Base-by-base conservation (phyloP, 2,888 invertebrate genomes). In the Conus canariensis region DNA sequence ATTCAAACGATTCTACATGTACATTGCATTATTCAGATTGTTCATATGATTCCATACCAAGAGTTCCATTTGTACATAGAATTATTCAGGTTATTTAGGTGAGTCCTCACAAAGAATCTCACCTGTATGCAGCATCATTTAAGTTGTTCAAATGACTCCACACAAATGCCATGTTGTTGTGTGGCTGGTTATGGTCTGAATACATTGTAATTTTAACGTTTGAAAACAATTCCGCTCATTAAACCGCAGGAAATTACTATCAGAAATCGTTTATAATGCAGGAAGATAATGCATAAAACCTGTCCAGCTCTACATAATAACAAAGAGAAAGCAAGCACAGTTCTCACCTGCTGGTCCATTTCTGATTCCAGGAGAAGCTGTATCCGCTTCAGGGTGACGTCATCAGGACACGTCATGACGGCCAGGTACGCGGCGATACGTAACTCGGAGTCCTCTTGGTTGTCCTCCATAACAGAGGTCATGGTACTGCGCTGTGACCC, bases 1-100 rank as follows among this genome's bases (percentile, higher is more conserved):
- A 99, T 12, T 99, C 98, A 96, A 98, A 99, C 9, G 99, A 98
- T 22, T 98, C 98, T 25, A 99, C 98, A 97, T 99, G 99, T 9
- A 74, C 74, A 45, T 45, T 45, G 45, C 45, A 45, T 45, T 45
- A 45, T 45, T 45, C 45, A 45, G 4, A 45, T 45, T 45, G 45
- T 45, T 45, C 3, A 45, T 45, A 45, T 45, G 4, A 45, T 45
- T 45, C 45, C 45, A 45, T 45, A 45, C 45, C 45, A 45, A 45
- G 45, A 45, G 45, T 45, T 45, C 45, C 45, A 45, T 45, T 45
- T 4, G 45, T 45, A 45, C 45, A 45, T 45, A 45, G 45, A 45
- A 45, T 45, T 45, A 45, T 45, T 45, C 4, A 45, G 45, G 45
- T 45, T 45, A 45, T 45, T 45, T 45, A 45, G 45, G 45, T 45